Base-by-base conservation (phyloP, 2,888 invertebrate genomes). In the Heliconius charithonia region DNA sequence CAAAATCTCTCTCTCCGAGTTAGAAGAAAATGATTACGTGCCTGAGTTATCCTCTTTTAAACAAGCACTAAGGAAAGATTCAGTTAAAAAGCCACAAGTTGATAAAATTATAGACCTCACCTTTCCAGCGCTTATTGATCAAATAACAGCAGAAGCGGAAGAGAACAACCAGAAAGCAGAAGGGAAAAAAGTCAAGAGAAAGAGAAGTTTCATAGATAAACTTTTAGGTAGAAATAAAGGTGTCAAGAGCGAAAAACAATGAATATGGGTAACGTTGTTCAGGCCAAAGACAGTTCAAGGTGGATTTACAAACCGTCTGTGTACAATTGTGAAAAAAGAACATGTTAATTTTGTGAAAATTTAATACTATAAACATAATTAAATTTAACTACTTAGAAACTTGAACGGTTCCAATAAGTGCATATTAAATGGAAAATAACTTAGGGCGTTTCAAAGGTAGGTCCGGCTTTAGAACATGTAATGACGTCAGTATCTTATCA, bases 161-260 rank as follows among this genome's bases (percentile, higher is more conserved):
- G 88, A 87, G 79, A 84, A 91, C 82, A 89, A 85, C 77, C 87
- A 90, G 78, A 89, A 86, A 78, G 90, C 88, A 79, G 87, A 86
- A 70, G 85, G 86, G 29, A 93, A 90, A 82, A 95, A 94, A 85
- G 91, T 95, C 12, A 95, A 95, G 85, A 88, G 94, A 86, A 95
- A 94, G 91, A 88, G 94, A 81, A 95, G 94, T 89, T 94, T 95
- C 85, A 83, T 95, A 78, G 94, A 95, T 83, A 95, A 95, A 86
- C 89, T 95, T 70, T 86, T 95, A 82, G 94, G 94, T 78, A 91
- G 94, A 82, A 95, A 95, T 82, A 88, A 90, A 90, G 85, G 91
- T 85, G 83, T 81, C 73, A 85, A 85, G 83, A 85, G 77, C 85
- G 84, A 87, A 82, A 85, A 84, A 77, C 83, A 81, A 86, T 88